Base-by-base conservation (phyloP, 2,797 vertebrate species). In the Pseudomugil tenellus region DNA sequence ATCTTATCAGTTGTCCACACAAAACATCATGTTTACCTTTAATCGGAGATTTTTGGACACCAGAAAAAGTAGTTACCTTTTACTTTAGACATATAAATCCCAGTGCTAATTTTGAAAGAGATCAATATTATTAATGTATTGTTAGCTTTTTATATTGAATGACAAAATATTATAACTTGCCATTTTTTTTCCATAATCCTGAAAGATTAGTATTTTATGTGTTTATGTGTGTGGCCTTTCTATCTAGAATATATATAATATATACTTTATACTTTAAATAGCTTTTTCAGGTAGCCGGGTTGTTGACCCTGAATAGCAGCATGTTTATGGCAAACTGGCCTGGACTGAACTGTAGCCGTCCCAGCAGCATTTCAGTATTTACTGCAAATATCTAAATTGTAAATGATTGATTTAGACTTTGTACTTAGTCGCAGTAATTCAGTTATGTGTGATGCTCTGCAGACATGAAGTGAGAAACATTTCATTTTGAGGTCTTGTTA, bases 71-170 rank as follows among this genome's bases (percentile, higher is more conserved):
- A 26, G 14, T 9, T 2, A 41, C 21, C 31, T 68, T 37, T 76
- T 43, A 48, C 46, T 75, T 58, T n/a, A 61, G 19, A 51, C 10
- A 32, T 31, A 34, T 23, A 21, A 35, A 66, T 37, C 21, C 14
- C n/a, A n/a, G 9, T 66, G 53, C 53, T 56, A 26, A 25, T 26
- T 13, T 25, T 3, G 10, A 46, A 46, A 21, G 9, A 10, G 9
- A 11, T 46, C 9, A 46, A 10, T 10, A 46, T 46, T 11, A 21
- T 8, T 21, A 46, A 46, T 21, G 23, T 0, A 25, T 25, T 51
- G 12, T 25, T 25, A 12, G 21, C 25, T 21, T n/a, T 21, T 46
- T 46, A 3, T 46, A 11, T 11, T 46, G n/a, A 46, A 25, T 25
- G 11, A 25, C 23, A 51, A n/a, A 48, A 48, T 11, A 23, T 13